phyloP scores from a whole-genome alignment of 1,140 invertebrate species.

The Telenomus remus region DNA sequence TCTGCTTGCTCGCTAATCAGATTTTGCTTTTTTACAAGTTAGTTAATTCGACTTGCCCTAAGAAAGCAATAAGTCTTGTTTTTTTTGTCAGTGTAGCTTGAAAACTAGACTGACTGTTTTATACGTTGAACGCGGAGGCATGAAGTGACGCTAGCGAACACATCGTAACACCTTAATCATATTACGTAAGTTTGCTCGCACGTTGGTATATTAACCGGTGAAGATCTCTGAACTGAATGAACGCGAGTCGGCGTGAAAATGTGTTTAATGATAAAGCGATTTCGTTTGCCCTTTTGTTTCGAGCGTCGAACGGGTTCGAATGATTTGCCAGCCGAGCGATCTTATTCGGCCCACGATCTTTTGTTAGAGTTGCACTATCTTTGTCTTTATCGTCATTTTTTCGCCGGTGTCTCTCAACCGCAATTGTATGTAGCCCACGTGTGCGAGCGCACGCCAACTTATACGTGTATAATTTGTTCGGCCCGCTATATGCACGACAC shows the following conservation, averaged over 20 bases:
- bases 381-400: neutral
- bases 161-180: constrained; percentile 36
- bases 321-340: neutral
- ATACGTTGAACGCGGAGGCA: neutral
- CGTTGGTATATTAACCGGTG: constrained; percentile 21
- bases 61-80: too few species aligned
- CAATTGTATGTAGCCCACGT: constrained; percentile 42
- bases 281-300: constrained; percentile 10
- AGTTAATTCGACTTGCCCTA: too few species aligned
- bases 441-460: constrained; percentile 30
- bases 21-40: too few species aligned
- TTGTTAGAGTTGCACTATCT: too few species aligned
- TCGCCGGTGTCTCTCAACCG: constrained; percentile 15
- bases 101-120: neutral
- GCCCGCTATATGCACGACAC: constrained; percentile 42
- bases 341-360: constrained; percentile 17
- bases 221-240: constrained; percentile 20
- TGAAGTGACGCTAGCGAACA: constrained; percentile 13
- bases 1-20: too few species aligned
- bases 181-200: constrained; percentile 26
- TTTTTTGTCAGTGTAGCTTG: too few species aligned
- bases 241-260: constrained; percentile 25
- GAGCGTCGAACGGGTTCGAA: neutral
- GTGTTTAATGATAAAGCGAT: constrained; percentile 22
- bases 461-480: constrained; percentile 45